Evolutionary conservation across 2,113 vertebrate species (phyloP).

Genomic region (human): GRCh38 chr3:73235001-73235500

Average conservation of each 20-base stretch:
- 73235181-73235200: background rate
- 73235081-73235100: slow-evolving; percentile 10
- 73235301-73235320: background rate
- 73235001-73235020: background rate
- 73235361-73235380: background rate
- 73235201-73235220: background rate
- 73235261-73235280: background rate
- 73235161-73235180: background rate
- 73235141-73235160: background rate
- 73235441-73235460: background rate
- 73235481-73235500: background rate
- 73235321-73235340: background rate
- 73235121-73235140: background rate
- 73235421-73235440: background rate
- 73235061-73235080: background rate
- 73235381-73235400: background rate
- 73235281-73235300: background rate
- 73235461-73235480: background rate
- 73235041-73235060: background rate
- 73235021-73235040: background rate
- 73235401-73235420: background rate
- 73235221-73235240: background rate
- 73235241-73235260: background rate
- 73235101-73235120: background rate
- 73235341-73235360: background rate